Percentiles rank a stretch among this genome's conserved stretches.
Evolutionary conservation across 2,888 invertebrate species (phyloP).

Genomic region (Leptodirus hochenwartii): DNA sequence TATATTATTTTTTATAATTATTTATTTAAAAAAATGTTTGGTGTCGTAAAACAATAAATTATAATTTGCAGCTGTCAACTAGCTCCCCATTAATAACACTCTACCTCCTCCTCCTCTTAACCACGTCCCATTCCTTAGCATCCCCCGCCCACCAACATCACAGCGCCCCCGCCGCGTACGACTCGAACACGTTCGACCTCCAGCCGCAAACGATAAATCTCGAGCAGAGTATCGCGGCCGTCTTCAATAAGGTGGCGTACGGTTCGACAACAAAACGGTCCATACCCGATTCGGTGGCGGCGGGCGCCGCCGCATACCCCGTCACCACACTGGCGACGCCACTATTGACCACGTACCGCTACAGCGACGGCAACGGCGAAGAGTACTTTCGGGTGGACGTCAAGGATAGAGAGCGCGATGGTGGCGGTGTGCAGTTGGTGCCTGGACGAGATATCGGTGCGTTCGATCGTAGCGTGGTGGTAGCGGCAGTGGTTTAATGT

Average conservation of each 20-base stretch:
- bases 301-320: constrained; percentile 39
- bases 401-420: constrained; percentile 17
- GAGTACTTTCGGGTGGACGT: constrained; percentile 27
- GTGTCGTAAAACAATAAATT: too few species aligned
- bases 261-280: constrained; percentile 50
- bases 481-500: too few species aligned
- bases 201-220: constrained; percentile 39
- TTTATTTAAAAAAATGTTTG: too few species aligned
- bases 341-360: constrained; percentile 36
- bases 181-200: constrained; percentile 25
- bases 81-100: too few species aligned
- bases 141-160: too few species aligned
- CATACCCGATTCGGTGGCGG: constrained; percentile 44
- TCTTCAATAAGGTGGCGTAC: constrained; percentile 50
- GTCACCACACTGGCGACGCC: constrained; percentile 45
- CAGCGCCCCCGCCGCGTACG: constrained; percentile 16
- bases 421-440: constrained; percentile 8
- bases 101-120: too few species aligned
- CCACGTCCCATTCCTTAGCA: too few species aligned
- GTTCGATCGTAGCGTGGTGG: too few species aligned
- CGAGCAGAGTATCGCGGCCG: constrained; percentile 46
- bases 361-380: constrained; percentile 23
- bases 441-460: constrained; percentile 14
- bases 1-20: too few species aligned
- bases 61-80: too few species aligned